Evolutionary conservation across 2,797 vertebrate genomes (phyloP), one percentile per base, ranked within the genome.

Genomic region (Crenuchus spilurus): DNA sequence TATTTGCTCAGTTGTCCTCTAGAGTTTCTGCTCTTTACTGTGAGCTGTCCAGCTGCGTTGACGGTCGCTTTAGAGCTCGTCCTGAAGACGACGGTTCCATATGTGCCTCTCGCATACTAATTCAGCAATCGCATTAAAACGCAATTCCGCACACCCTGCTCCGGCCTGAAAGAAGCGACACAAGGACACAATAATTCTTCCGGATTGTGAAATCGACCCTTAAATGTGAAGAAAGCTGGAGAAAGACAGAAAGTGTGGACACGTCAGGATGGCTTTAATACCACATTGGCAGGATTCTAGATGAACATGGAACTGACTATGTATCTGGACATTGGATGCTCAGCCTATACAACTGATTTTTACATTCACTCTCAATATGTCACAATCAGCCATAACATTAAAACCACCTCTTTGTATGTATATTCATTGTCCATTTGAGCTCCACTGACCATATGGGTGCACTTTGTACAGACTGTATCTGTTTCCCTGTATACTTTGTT

Each of bases 261-360:
- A 85, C 83, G 89, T 84, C 79, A 85, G 86, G 83, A 87, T 80
- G 68, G 74, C 85, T 92, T 92, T 90, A 88, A 90, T 92, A 70
- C 85, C 69, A 87, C 87, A 86, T 80, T 86, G 84, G 89, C 87
- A 89, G 84, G 83, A 79, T 51, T 52, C 10, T 68, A 55, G 61
- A 83, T 77, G 80, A 74, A 85, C 76, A 52, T 24, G 24, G 28
- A 52, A 52, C 49, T 26, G 49, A 24, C 10, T 26, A 14, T 28
- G 16, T 58, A n/a, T 51, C 44, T 16, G 30, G 46, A 52, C 13
- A 68, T 14, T 16, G 18, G 69, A 85, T 70, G 64, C n/a, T n/a
- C n/a, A n/a, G n/a, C n/a, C n/a, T n/a, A n/a, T n/a, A n/a, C n/a
- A n/a, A n/a, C n/a, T n/a, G n/a, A n/a, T n/a, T n/a, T n/a, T n/a